Base-by-base conservation (phyloP, 2,113 vertebrate genomes). In the Xerus inauris region DNA sequence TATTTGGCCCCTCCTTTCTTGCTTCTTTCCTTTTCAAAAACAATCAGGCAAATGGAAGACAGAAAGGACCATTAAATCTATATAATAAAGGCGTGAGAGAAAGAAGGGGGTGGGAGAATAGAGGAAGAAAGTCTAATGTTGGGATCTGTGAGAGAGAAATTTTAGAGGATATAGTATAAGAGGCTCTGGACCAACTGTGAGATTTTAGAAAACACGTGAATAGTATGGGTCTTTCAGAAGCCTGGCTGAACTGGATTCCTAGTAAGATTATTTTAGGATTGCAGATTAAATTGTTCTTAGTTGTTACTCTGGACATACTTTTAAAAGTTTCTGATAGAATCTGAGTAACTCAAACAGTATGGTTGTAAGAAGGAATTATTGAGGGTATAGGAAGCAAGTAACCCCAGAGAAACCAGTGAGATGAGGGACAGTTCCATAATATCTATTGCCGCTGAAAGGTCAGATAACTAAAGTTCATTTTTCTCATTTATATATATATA, bases 231-330 rank as follows among this genome's bases (percentile, higher is more conserved):
- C 28, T 72, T 67, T 40, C 76, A 19, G 62, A 69, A 72, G 6
- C 54, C 26, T 47, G 24, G 8, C 11, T 88, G 42, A 67, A 67
- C 82, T 79, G 67, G 6, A 88, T 85, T 75, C 14, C n/a, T 22
- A 35, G 69, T 75, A 49, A 59, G 87, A 80, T 62, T 93, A 11
- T 88, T 79, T 75, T 30, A 80, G 9, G 38, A 10, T 17, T 28
- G 11, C 14, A 54, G 30, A 40, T 45, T 69, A 75, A 81, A 65
- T 89, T 73, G 38, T 6, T 84, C 83, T 85, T 26, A 69, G 6
- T 32, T 26, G 47, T 73, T 79, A 30, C 28, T 96, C 57, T 84
- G 30, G 64, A 84, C 24, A 88, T 85, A 65, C 93, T 88, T 85
- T 9, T 72, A 79, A 93, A 91, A 47, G 14, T 80, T 35, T 86